Evolutionary conservation across 2,797 vertebrate genomes (phyloP).

Genomic region (Delichon dasypus): DNA sequence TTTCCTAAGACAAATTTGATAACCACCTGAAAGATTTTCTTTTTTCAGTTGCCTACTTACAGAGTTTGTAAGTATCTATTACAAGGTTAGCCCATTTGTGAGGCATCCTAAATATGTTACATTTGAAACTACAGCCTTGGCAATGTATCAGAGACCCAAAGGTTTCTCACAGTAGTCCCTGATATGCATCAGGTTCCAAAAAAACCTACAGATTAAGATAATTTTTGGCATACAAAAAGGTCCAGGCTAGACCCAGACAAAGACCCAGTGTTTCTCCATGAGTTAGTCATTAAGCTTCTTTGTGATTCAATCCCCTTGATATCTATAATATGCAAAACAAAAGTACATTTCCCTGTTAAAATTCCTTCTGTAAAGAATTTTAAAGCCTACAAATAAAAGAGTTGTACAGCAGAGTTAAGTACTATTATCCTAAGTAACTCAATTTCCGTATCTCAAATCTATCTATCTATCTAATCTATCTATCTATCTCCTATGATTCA

Average conservation of each 20-base stretch:
- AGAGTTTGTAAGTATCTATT: conserved; percentile 15
- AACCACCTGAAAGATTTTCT: background rate
- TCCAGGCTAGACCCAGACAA: background rate
- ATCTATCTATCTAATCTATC: background rate
- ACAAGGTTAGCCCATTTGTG: conserved; percentile 21
- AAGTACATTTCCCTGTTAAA: background rate
- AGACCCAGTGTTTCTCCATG: background rate
- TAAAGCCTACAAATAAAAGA: background rate
- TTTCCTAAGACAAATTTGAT: conserved; percentile 22
- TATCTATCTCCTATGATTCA: background rate
- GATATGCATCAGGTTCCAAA: background rate
- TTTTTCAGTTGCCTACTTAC: conserved; percentile 33
- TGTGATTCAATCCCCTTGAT: background rate
- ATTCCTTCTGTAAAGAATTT: background rate
- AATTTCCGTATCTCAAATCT: background rate
- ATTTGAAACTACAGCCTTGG: conserved; percentile 16
- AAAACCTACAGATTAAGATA: conserved; percentile 2
- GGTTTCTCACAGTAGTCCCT: conserved; percentile 3
- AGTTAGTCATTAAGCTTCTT: background rate
- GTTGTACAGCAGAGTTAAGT: background rate
- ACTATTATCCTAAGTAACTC: background rate
- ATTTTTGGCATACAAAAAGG: background rate
- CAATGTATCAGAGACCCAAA: background rate
- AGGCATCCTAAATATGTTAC: background rate
- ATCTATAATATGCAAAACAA: background rate